Evolutionary conservation across 1,140 invertebrate species (phyloP), one percentile per base, ranked within the genome.

Genomic region (Zaprionus ghesquierei): DNA sequence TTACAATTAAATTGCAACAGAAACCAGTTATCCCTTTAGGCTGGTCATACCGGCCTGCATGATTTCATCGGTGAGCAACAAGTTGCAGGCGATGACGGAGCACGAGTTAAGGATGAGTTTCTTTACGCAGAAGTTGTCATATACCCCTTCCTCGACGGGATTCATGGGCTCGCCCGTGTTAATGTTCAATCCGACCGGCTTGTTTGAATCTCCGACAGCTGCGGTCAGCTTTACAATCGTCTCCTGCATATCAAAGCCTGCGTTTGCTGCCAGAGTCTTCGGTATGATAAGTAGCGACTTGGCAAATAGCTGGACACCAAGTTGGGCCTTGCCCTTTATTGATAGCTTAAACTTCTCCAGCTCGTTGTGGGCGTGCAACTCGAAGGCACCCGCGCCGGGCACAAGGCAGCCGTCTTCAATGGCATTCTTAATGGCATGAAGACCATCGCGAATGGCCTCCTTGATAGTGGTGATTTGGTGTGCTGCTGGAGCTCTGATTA

Each of bases 61-160:
- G 50, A 99, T 99, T 94, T 99, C 99, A 93, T 99, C 99, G 1
- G 99, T 98, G 22, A 99, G 94, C 15, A 99, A 94, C 3, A 99
- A 94, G 93, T 99, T 99, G 84, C 96, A 96, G 13, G 98, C 98
- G 90, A 99, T 99, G 1, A 99, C 96, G 15, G 97, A 96, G 95
- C 97, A 98, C 1, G 99, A 99, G 92, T 98, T 97, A 33, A 99
- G 93, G 54, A 99, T 97, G 93, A 99, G 98, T 89, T 96, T 98
- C 91, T 99, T 99, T 0, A 99, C 98, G 85, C 96, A 94, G 85
- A 98, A 99, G 92, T 99, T 99, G 91, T 99, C 99, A 84, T 95
- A 95, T 81, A 99, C 96, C 22, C 98, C 98, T 64, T 94, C 92
- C 92, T 97, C 96, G 2, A 93, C 92, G 0, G 98, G 97, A 86